Evolutionary conservation across 2,113 vertebrate species (phyloP), one percentile per base, ranked within the genome.

Genomic region (Toxotes jaculatrix): DNA sequence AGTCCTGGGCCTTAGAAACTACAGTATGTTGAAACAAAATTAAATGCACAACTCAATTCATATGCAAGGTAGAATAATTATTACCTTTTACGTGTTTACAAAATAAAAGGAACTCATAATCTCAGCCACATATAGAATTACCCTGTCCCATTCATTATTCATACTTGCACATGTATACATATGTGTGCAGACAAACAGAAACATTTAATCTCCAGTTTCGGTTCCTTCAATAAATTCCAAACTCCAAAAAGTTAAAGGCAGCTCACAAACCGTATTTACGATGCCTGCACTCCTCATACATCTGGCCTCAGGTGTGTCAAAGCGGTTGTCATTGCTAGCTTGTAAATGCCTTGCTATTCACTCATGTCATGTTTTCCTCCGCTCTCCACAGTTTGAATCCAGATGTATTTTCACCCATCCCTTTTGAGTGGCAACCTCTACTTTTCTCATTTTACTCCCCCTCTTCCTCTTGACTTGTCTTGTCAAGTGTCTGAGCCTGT

Each of bases 351-450:
- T 75, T 40, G 36, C 34, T 72, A 47, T 78, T 85, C 64, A 36
- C 59, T 82, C 71, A 31, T 17, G 1, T 74, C 69, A 51, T 65
- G 43, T 87, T 79, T 80, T 32, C 32, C 9, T 40, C 53, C 13
- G 21, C 67, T 75, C 45, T 34, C 61, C 34, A 55, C 72, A 10
- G 5, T 73, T 77, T 78, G 56, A 32, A 55, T 78, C 60, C 83
- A 55, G 70, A 74, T 32, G 10, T 81, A 27, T 84, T 88, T 85
- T 83, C 74, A 66, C n/a, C 27, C 17, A 3, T 87, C 63, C 43
- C 65, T 66, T 88, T 84, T 82, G 69, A 89, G 60, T 87, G 75
- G 66, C 89, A 90, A 82, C 76, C 86, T 84, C 74, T 70, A 69
- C 83, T 80, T 71, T 77, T 59, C 53, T 77, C 55, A 59, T 82